Conservation (phyloP, 2,113 vertebrate genomes). For the Malurus elegans region DNA sequence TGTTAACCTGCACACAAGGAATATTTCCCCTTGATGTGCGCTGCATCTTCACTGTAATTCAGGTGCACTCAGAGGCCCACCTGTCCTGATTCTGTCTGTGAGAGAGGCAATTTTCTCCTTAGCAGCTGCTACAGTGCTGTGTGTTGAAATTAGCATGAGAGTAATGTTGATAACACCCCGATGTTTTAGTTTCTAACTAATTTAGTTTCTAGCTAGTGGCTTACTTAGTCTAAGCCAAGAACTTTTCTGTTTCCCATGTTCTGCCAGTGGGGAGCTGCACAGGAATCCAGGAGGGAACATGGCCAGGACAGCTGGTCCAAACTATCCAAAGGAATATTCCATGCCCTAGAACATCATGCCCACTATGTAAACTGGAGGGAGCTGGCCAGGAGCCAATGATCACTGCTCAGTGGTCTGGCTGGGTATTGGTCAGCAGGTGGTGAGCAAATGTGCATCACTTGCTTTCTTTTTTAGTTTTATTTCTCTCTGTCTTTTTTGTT, state of each 20-base stretch:
- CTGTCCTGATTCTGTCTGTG: not conserved
- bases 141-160: not conserved
- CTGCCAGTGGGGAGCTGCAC: not conserved
- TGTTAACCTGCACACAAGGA: not conserved
- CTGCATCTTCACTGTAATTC: not conserved
- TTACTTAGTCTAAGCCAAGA: not conserved
- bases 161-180: not conserved
- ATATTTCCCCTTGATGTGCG: not conserved
- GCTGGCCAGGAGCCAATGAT: not conserved
- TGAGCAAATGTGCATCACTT: not conserved
- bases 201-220: not conserved
- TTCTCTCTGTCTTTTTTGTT: not conserved
- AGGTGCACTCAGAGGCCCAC: not conserved
- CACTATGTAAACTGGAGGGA: not conserved
- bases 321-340: not conserved
- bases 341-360: not conserved
- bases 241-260: not conserved
- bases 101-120: not conserved
- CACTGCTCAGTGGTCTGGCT: not conserved
- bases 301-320: not conserved
- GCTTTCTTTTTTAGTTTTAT: not conserved
- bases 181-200: not conserved
- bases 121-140: not conserved
- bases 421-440: not conserved
- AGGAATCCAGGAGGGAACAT: not conserved